These are phyloP conservation scores for Halocynthia aurantium DNA, from an alignment of 23 tunicate genomes.

Conservation along the genomic window DNA sequence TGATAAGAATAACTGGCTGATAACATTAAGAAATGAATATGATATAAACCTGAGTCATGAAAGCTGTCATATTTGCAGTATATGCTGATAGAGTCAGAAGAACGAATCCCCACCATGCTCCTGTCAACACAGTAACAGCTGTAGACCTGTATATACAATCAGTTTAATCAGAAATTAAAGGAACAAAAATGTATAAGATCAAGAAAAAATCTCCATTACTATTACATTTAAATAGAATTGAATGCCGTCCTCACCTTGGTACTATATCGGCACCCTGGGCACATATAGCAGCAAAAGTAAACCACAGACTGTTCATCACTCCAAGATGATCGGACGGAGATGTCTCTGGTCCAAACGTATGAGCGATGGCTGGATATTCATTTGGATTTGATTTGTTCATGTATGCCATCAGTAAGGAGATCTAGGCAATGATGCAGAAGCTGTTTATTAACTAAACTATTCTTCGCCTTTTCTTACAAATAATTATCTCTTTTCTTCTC, in stretches of 20 bases:
- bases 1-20: too few species aligned
- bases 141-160: conserved; percentile 19
- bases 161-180: too few species aligned
- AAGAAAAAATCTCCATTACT: too few species aligned
- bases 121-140: conserved; percentile 39
- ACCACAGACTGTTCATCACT: conserved; percentile 48
- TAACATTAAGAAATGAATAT: too few species aligned
- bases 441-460: too few species aligned
- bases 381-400: conserved; percentile 39
- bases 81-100: conserved; percentile 42
- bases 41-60: conserved; percentile 39
- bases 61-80: conserved; percentile 61
- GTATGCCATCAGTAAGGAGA: conserved; percentile 49
- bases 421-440: not conserved
- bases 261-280: conserved; percentile 52
- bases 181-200: too few species aligned
- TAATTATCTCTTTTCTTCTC: too few species aligned
- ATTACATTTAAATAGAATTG: too few species aligned
- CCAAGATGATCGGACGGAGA: conserved; percentile 51
- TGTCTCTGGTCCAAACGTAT: conserved; percentile 48
- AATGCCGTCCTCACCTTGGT: conserved; percentile 25
- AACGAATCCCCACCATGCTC: conserved; percentile 51
- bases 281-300: conserved; percentile 39
- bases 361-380: conserved; percentile 43
- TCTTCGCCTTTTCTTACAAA: too few species aligned